phyloP scores from a whole-genome alignment of 92 coral and sea anemone genomes.

The Bergia sp. region DNA sequence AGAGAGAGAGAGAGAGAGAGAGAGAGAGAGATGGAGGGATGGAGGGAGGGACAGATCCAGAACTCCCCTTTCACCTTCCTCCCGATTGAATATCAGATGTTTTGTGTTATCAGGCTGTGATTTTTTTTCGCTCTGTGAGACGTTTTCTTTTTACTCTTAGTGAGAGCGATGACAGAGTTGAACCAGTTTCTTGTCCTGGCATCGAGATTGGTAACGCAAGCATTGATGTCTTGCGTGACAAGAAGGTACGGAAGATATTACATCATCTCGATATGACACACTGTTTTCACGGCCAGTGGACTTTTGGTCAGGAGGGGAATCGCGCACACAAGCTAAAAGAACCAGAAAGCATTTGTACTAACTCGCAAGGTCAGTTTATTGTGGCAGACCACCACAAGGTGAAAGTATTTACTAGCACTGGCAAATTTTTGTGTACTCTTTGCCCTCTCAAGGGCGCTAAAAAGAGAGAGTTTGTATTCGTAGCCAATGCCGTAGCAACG shows the following conservation, averaged over 20 bases:
- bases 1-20: too few species aligned
- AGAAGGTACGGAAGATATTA: not conserved
- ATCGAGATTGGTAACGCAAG: not conserved
- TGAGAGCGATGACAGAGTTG: not conserved
- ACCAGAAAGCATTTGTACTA: slow-evolving; percentile 5
- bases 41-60: too few species aligned
- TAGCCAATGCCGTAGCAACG: not conserved
- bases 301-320: not conserved
- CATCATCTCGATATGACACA: not conserved
- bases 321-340: not conserved
- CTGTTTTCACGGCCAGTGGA: not conserved
- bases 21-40: too few species aligned
- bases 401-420: slow-evolving; percentile 28
- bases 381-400: slow-evolving; percentile 23
- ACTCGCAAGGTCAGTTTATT: slow-evolving; percentile 1
- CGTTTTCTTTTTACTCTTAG: too few species aligned
- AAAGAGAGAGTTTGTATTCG: not conserved
- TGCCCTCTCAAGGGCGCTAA: not conserved
- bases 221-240: not conserved
- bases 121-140: too few species aligned
- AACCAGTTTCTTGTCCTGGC: not conserved
- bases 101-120: too few species aligned
- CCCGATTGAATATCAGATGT: too few species aligned
- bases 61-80: too few species aligned
- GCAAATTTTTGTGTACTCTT: not conserved